A percentile compares a stretch with the other conserved stretches of the same genome.
phyloP scores from a whole-genome alignment of 2,888 invertebrate species.

The Marasmarcha lunaedactyla region DNA sequence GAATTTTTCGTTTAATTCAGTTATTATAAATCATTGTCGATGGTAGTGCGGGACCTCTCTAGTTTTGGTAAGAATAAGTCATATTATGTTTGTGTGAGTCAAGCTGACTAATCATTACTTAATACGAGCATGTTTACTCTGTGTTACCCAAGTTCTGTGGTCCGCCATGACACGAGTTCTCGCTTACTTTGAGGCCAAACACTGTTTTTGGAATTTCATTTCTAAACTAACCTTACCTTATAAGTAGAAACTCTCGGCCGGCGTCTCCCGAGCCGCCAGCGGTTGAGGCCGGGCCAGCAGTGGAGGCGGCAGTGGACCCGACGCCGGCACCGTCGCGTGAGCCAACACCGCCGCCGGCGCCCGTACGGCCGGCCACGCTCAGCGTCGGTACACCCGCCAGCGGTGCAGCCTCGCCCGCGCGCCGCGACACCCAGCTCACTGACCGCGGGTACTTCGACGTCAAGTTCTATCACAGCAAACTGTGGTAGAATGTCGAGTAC shows the following conservation, averaged over 20 bases:
- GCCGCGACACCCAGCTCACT: conserved; percentile 60
- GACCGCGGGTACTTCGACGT: conserved; percentile 79
- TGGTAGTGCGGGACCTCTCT: too few relatives aligned
- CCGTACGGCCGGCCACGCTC: conserved; percentile 12
- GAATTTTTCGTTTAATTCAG: too few relatives aligned
- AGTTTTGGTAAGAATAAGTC: too few relatives aligned
- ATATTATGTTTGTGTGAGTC: too few relatives aligned
- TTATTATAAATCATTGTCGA: too few relatives aligned
- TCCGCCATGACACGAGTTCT: too few relatives aligned
- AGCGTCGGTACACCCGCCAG: conserved; percentile 21
- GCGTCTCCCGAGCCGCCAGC: conserved; percentile 8
- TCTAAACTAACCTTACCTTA: neutral
- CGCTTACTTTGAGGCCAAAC: too few relatives aligned
- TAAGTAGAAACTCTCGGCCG: conserved; percentile 3
- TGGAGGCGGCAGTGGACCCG: conserved; percentile 10
- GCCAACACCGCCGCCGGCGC: conserved; percentile 8
- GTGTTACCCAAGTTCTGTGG: too few relatives aligned
- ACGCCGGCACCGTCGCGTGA: conserved; percentile 3
- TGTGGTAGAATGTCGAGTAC: conserved; percentile 80
- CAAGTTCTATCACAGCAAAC: conserved; percentile 82
- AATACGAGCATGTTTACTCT: too few relatives aligned
- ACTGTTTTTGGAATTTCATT: too few relatives aligned
- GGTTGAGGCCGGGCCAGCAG: conserved; percentile 10
- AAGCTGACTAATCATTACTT: too few relatives aligned
- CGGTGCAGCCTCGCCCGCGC: conserved; percentile 21